A percentile compares a stretch with the other conserved stretches of the same genome.
phyloP scores from a whole-genome alignment of 2,888 invertebrate species.

The Chalcosyrphus nemorum region DNA sequence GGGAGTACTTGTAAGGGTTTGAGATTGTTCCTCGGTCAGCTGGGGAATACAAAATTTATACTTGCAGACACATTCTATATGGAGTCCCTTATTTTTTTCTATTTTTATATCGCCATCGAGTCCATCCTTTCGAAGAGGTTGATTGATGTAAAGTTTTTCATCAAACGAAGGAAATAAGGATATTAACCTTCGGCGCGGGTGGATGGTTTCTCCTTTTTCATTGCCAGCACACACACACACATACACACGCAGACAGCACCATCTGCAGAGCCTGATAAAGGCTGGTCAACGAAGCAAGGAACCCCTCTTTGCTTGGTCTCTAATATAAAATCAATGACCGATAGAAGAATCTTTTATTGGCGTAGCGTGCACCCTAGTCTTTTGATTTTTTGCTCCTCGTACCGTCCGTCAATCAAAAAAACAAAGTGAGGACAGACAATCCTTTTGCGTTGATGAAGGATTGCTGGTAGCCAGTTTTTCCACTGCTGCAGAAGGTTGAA shows the following conservation, averaged over 20 bases:
- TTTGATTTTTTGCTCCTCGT: conserved; percentile 37
- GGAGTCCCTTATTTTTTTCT: no score
- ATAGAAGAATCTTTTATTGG: conserved; percentile 66
- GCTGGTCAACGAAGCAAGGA: conserved; percentile 24
- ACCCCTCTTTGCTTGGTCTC: conserved; percentile 6
- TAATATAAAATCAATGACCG: conserved; percentile 71
- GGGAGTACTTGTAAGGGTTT: conserved; percentile 7
- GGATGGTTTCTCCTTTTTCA: conserved; percentile 21
- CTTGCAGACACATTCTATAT: conserved; percentile 1
- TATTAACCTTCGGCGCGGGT: conserved; percentile 59
- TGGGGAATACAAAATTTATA: conserved; percentile 48
- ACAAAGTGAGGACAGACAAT: conserved; percentile 28
- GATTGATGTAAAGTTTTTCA: conserved; percentile 68
- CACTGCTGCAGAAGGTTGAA: conserved; percentile 61
- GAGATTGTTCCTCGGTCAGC: conserved; percentile 39
- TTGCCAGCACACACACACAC: no score
- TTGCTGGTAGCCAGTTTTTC: conserved; percentile 24
- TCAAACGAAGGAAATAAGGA: conserved; percentile 64
- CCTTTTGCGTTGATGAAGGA: conserved; percentile 50
- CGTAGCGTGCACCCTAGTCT: conserved; percentile 11
- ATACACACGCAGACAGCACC: no score
- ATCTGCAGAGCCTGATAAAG: conserved; percentile 29
- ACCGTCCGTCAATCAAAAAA: conserved; percentile 49
- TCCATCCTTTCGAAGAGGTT: conserved; percentile 45
- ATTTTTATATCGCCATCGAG: conserved; percentile 25